These are phyloP conservation scores for Pycnonotus jocosus DNA, from an alignment of 2,113 vertebrate genomes.

Conservation along the genomic window DNA sequence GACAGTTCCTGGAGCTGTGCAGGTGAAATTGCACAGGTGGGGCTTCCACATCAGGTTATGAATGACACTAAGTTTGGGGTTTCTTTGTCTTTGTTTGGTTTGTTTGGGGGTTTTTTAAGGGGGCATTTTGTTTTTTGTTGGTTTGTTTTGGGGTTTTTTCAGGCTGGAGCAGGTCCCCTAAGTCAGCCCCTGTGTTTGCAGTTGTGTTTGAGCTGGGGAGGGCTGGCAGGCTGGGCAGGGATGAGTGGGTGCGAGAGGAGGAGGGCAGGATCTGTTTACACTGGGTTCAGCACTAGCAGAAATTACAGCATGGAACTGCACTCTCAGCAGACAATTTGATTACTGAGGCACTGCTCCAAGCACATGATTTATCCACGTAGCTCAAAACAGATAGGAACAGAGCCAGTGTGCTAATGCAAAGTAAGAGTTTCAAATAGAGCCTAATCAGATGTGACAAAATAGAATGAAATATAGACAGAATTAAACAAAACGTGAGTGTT, in stretches of 20 bases:
- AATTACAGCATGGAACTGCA: conserved; percentile 39
- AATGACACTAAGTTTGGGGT: not conserved
- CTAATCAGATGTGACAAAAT: conserved; percentile 47
- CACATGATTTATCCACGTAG: conserved; percentile 43
- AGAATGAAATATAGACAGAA: conserved; percentile 10
- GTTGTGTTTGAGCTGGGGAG: not conserved
- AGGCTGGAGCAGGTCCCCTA: not conserved
- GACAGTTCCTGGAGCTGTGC: not conserved
- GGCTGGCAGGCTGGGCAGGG: not conserved
- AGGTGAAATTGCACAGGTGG: not conserved
- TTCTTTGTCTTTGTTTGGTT: not conserved
- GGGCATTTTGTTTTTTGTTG: not conserved
- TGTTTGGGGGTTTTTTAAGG: not conserved
- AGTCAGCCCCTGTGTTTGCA: not conserved
- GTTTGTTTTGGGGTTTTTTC: not conserved
- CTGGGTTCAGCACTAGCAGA: conserved; percentile 12
- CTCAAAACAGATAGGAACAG: conserved; percentile 4
- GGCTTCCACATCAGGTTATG: not conserved
- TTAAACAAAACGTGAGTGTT: not conserved
- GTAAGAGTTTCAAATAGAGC: conserved; percentile 10
- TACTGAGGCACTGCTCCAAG: conserved; percentile 35
- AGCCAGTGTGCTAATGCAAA: conserved; percentile 23
- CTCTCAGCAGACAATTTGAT: conserved; percentile 55
- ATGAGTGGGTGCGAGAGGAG: not conserved
- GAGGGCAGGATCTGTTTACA: conserved; percentile 40